These are phyloP conservation scores for Neodiprion fabricii DNA, from an alignment of 1,140 invertebrate species.

Conservation along the genomic window DNA sequence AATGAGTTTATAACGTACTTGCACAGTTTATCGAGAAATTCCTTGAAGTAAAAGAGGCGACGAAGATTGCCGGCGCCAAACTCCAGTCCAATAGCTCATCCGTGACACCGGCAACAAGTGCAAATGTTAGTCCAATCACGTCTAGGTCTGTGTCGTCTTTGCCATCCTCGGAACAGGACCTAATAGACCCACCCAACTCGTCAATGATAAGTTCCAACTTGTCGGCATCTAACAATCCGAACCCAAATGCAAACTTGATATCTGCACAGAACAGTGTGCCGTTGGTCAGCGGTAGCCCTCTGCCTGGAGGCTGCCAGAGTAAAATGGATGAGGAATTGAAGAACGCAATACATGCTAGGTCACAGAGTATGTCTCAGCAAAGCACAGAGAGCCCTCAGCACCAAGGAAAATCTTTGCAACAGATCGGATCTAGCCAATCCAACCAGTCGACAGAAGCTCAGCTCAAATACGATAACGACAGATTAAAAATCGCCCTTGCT, in stretches of 20 bases:
- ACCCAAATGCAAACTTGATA: conserved; percentile 57
- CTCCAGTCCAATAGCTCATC: conserved; percentile 76
- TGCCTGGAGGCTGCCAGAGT: conserved; percentile 51
- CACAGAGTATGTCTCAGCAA: conserved; percentile 57
- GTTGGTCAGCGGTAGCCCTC: conserved; percentile 58
- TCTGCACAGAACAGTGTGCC: conserved; percentile 58
- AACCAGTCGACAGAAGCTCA: conserved; percentile 77
- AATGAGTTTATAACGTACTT: too few species aligned
- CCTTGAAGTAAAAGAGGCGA: conserved; percentile 97
- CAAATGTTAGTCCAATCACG: conserved; percentile 84
- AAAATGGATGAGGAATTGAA: conserved; percentile 58
- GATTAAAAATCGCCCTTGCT: conserved; percentile 92
- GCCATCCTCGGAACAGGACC: conserved; percentile 57
- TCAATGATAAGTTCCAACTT: conserved; percentile 60
- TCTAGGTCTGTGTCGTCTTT: conserved; percentile 66
- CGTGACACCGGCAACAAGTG: conserved; percentile 81
- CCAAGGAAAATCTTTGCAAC: conserved; percentile 51
- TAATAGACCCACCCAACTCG: conserved; percentile 62
- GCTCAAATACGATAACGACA: conserved; percentile 96
- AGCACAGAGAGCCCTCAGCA: conserved; percentile 59
- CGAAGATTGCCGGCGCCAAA: conserved; percentile 73
- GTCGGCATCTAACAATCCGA: conserved; percentile 57
- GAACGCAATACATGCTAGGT: conserved; percentile 56
- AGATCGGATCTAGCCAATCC: conserved; percentile 40
- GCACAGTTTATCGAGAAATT: conserved; percentile 97